Conservation (phyloP, 1,140 invertebrate species). For the Calliopsis andreniformis region DNA sequence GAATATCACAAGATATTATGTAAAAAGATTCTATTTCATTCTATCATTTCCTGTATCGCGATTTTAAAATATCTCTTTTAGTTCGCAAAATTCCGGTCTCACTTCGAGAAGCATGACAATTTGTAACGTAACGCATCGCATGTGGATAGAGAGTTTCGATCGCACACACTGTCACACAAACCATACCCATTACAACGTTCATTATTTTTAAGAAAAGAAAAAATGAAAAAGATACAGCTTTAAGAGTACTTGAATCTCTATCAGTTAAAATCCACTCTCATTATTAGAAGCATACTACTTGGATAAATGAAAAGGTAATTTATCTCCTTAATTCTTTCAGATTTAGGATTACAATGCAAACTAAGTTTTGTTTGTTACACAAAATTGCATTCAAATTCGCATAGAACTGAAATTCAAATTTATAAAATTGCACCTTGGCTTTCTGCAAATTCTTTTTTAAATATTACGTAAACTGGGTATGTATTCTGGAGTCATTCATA, state of each 20-base stretch:
- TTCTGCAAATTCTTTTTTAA: not conserved
- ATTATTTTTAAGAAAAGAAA: constrained; percentile 7
- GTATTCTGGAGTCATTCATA: constrained; percentile 21
- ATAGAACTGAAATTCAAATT: not conserved
- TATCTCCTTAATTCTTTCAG: not conserved
- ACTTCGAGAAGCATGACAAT: constrained; percentile 7
- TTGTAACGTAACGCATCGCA: constrained; percentile 20
- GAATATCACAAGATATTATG: not conserved
- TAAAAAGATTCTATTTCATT: constrained; percentile 8
- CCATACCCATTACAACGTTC: constrained; percentile 64
- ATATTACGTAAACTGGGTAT: constrained; percentile 14
- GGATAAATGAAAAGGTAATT: not conserved
- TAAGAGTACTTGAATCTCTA: constrained; percentile 26
- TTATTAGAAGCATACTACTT: constrained; percentile 30
- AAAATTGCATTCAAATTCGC: constrained; percentile 10
- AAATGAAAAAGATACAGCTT: constrained; percentile 18
- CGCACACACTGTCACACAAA: constrained; percentile 51
- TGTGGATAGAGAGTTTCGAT: constrained; percentile 20
- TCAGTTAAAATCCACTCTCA: constrained; percentile 31
- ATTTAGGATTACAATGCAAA: not conserved
- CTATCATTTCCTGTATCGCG: too few relatives aligned
- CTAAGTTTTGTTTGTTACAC: constrained; percentile 17
- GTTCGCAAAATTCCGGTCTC: constrained; percentile 17
- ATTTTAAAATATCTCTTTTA: not conserved
- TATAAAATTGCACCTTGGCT: not conserved